Evolutionary conservation across 2,113 vertebrate genomes (phyloP), one percentile per base, ranked within the genome.

Genomic region (Anas platyrhynchos): DNA sequence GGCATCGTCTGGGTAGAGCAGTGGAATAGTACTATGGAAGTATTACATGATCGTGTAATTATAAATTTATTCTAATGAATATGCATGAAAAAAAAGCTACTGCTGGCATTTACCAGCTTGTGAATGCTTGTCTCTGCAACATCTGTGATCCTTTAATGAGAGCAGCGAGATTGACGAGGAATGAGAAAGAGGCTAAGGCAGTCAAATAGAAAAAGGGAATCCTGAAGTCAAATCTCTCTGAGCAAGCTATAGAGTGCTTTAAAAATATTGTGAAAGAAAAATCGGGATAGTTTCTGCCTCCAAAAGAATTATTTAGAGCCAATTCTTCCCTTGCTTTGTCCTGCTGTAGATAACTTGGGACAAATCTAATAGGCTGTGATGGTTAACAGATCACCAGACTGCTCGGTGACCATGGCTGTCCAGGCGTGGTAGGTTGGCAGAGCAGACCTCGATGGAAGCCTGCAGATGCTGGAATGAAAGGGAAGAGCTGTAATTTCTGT

Each of bases 41-140:
- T 91, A 83, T 16, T 84, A 27, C 21, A 18, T 88, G 67, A 72
- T 90, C 63, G 20, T 81, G 54, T 66, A 75, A 48, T 89, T 72
- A 62, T 26, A 61, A 68, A 83, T 11, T 82, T 85, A 48, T 10
- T 74, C 31, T 84, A 74, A 84, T 27, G 7, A 83, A 78, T 84
- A 66, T 50, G 38, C n/a, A 15, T 48, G 34, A 86, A 91, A 31
- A 50, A 74, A 74, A 91, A 91, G 66, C 65, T 74, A 59, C 41
- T 89, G 58, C 48, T 91, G 62, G 29, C 54, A 34, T 75, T 89
- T 76, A 55, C 50, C 67, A 81, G 73, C 76, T 88, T 86, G 52
- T 84, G 81, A 82, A 59, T 82, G 43, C 50, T 91, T 74, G 59
- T 83, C 25, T 86, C 18, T 97, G 79, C 74, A 83, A 63, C n/a